These are phyloP conservation scores for Clarias macrocephalus DNA, from an alignment of 2,113 vertebrate genomes.

Conservation along the genomic window DNA sequence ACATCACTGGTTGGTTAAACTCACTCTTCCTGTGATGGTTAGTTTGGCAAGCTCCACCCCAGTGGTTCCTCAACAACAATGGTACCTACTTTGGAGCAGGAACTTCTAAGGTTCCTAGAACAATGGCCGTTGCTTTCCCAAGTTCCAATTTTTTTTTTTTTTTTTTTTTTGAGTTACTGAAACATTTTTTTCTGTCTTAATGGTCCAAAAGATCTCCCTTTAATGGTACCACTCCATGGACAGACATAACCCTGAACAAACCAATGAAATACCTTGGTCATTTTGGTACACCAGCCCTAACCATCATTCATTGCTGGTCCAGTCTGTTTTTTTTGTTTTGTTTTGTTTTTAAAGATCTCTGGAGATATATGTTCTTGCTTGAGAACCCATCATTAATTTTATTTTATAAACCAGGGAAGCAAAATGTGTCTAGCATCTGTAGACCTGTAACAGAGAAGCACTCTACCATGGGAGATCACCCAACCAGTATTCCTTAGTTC, in stretches of 20 bases:
- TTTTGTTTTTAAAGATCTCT: neutral
- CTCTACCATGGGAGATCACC: neutral
- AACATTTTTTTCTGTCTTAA: neutral
- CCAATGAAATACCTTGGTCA: neutral
- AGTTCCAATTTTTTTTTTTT: neutral
- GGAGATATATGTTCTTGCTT: neutral
- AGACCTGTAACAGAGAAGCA: slow-evolving; percentile 1
- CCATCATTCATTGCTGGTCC: neutral
- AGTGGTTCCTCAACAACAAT: neutral
- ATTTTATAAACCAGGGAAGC: neutral
- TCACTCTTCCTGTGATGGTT: neutral
- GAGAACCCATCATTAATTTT: neutral
- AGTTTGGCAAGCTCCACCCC: neutral
- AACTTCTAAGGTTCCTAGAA: neutral
- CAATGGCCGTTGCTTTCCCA: neutral
- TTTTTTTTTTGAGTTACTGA: neutral
- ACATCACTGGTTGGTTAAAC: neutral
- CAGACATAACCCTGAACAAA: neutral
- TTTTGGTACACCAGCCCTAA: neutral
- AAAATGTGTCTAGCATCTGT: neutral
- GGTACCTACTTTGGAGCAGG: neutral
- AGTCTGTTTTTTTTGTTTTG: neutral
- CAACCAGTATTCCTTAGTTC: neutral
- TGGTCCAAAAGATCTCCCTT: neutral
- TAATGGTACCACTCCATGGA: neutral